Base-by-base conservation (phyloP, 2,888 invertebrate genomes). In the Habroteleia sp. region DNA sequence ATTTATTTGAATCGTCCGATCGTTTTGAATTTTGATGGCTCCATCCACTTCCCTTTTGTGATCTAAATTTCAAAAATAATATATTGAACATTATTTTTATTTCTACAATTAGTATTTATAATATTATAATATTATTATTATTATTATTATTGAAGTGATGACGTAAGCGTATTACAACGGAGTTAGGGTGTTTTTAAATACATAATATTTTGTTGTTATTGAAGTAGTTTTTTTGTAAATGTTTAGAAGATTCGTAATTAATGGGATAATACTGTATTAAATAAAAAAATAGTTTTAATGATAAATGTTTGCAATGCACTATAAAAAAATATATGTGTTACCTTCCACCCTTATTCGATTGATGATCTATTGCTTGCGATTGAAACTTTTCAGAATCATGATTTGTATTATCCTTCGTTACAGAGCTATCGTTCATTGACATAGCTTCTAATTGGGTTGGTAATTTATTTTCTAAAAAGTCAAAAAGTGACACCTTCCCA, bases 381-480 rank as follows among this genome's bases (percentile, higher is more conserved):
- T 79, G 81, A 44, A 84, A 81, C 17, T 81, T 81, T 44, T 87
- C 86, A 5, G 80, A 79, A 60, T 78, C 81, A 60, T 74, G 81
- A 42, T 87, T 85, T 0, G 72, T 37, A 48, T 73, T 80, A 11
- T 79, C 75, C 63, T 77, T 82, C 5, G 76, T 74, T 48, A 52
- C n/a, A 41, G n/a, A n/a, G n/a, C 10, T 65, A 71, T 80, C 83
- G 58, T 89, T 90, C 56, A 87, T 89, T 54, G 91, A 91, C 31
- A 90, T 25, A 2, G 76, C 88, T 66, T 92, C 91, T 77, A 89
- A 66, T 54, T 87, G 87, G n/a, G 88, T 89, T 35, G 93, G 93
- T 39, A 96, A 89, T 89, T 95, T 96, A 81, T 94, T 93, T 85
- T 95, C 95, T 4, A 96, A 90, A 85, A 95, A 96, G 86, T 95